A percentile compares a stretch with the other conserved stretches of the same genome.
Evolutionary conservation across 2,888 invertebrate genomes (phyloP).

Genomic region (Coremacera marginata): DNA sequence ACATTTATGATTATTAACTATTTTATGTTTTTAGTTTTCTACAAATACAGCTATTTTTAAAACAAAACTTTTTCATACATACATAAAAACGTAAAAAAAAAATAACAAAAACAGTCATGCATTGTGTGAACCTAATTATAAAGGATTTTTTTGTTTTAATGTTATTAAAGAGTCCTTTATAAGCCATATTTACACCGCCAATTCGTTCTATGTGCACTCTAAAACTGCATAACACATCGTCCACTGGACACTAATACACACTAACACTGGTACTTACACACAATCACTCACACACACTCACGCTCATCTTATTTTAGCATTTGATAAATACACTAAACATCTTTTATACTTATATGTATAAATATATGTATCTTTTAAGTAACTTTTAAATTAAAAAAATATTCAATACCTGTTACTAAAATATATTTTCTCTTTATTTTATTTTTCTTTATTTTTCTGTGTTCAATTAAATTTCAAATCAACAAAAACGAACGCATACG

Average conservation of each 20-base stretch:
- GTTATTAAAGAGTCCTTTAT: not conserved
- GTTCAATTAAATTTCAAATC: constrained; percentile 57
- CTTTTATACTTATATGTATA: not conserved
- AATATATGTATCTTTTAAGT: not conserved
- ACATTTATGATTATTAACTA: not conserved
- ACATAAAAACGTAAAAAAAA: constrained; percentile 45
- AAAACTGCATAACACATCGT: not conserved
- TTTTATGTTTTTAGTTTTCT: constrained; percentile 10
- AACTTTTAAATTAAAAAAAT: constrained; percentile 6
- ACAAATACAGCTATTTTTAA: constrained; percentile 34
- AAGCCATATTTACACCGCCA: not conserved
- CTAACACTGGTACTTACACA: not conserved
- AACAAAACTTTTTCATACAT: constrained; percentile 39
- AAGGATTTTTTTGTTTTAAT: not conserved
- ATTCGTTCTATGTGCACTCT: too few relatives aligned
- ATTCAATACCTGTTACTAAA: constrained; percentile 41
- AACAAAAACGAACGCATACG: constrained; percentile 5
- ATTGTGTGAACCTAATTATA: constrained; percentile 34
- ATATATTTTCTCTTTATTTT: constrained; percentile 23
- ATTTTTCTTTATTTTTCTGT: constrained; percentile 33
- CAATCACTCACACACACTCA: constrained; percentile 25
- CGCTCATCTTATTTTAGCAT: constrained; percentile 32
- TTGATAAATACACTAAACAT: not conserved
- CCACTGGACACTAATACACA: not conserved
- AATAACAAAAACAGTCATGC: constrained; percentile 35